Base-by-base conservation (phyloP, 2,113 vertebrate species). In the Furnarius figulus region DNA sequence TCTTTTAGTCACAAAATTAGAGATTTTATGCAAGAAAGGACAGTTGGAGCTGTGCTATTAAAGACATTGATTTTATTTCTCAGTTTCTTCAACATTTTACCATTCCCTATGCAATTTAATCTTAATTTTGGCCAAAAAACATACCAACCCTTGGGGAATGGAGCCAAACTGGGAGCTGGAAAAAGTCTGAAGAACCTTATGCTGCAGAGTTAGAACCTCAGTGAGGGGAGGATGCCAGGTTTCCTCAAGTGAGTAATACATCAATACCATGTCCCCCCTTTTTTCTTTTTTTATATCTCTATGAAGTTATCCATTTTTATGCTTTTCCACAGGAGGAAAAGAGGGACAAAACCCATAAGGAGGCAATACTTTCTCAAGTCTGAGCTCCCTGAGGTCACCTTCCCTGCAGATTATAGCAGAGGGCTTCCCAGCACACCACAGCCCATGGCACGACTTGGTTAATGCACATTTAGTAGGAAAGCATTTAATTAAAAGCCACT, bases 111-210 rank as follows among this genome's bases (percentile, higher is more conserved):
- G 25, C 33, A 89, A 87, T 85, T 85, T 42, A 52, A n/a, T 86
- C 52, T 78, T 72, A 55, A 61, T 74, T 59, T 82, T 85, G 61
- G 77, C 93, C 53, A 81, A 78, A 46, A 83, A 78, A 22, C 35
- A 37, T 44, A 71, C 24, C 40, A 62, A 40, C 46, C 16, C 55
- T 50, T 8, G 4, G 24, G 66, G 52, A 81, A 76, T 0, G 3
- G 40, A 84, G 80, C 80, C 80, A 90, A 42, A 35, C 6, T 56
- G 39, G 70, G 35, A 91, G 66, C 66, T 81, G 63, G 65, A 77
- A 87, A 49, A 88, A 75, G 35, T 27, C 67, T 88, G 82, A 58
- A 85, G 58, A 85, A 39, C n/a, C 39, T 79, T 76, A 37, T 1
- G 2, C 31, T 72, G 46, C 47, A 18, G 24, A 58, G 67, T 70